Percentiles rank a stretch among this genome's conserved stretches.
Conservation (phyloP, 2,888 invertebrate species). For the Melitaea athalia region DNA sequence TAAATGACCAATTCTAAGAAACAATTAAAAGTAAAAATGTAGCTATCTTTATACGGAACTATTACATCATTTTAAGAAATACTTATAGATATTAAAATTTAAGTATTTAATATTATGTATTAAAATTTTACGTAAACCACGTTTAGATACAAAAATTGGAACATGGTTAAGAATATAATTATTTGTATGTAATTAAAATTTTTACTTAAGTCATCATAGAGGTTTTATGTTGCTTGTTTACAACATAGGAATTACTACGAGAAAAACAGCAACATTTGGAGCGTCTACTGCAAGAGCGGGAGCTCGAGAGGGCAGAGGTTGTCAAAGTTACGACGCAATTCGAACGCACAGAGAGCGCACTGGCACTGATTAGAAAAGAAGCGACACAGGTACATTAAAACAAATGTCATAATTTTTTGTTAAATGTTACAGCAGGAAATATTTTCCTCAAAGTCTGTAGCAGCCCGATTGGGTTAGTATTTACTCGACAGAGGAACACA, state of each 20-base stretch:
- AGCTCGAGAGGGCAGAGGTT: constrained; percentile 94
- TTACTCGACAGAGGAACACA: too few relatives aligned
- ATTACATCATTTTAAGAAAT: too few relatives aligned
- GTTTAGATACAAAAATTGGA: constrained; percentile 25
- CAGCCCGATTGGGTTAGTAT: too few relatives aligned
- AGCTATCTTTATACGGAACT: too few relatives aligned
- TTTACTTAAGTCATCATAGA: background rate
- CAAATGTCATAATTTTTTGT: background rate
- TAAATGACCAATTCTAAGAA: too few relatives aligned
- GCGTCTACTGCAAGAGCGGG: constrained; percentile 93
- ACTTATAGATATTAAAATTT: too few relatives aligned
- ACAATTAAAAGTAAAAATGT: too few relatives aligned
- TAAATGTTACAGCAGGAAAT: too few relatives aligned
- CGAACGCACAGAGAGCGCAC: constrained; percentile 88
- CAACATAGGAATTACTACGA: constrained; percentile 89
- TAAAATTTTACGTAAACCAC: too few relatives aligned
- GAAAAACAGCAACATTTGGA: constrained; percentile 98
- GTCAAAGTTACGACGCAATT: constrained; percentile 91
- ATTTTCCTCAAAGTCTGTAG: too few relatives aligned
- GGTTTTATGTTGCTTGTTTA: constrained; percentile 10
- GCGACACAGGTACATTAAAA: constrained; percentile 81
- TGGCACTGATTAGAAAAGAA: constrained; percentile 83
- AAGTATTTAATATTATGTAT: too few relatives aligned
- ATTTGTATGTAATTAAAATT: background rate
- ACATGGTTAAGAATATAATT: constrained; percentile 35